These are phyloP conservation scores for Oreochromis aureus DNA, from an alignment of 2,113 vertebrate genomes.

Conservation along the genomic window DNA sequence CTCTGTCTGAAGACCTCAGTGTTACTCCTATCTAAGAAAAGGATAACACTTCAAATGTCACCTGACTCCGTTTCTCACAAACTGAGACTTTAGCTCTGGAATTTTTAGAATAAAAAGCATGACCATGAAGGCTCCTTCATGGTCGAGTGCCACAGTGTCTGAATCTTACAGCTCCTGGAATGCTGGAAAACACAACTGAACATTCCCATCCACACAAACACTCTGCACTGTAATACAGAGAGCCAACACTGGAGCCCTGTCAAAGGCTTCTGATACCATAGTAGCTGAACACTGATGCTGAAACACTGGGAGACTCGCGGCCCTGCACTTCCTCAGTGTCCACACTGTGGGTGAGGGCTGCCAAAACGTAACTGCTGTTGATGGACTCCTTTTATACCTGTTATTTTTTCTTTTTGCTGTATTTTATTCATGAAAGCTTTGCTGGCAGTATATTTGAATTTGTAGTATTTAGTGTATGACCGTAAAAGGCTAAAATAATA, in stretches of 20 bases:
- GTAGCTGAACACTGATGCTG: conserved; percentile 36
- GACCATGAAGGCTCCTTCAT: neutral
- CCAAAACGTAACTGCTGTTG: neutral
- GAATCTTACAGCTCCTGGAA: conserved; percentile 10
- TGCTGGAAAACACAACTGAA: conserved; percentile 34
- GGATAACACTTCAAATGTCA: neutral
- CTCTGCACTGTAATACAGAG: conserved; percentile 20
- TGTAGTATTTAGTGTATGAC: neutral
- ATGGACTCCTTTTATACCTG: neutral
- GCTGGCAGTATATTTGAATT: neutral
- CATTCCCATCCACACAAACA: neutral
- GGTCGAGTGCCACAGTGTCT: neutral
- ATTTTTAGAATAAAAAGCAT: neutral
- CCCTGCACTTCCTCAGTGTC: neutral
- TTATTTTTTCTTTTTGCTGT: neutral
- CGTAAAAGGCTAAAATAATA: neutral
- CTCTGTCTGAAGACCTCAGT: conserved; percentile 83
- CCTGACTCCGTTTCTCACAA: neutral
- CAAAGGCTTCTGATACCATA: neutral
- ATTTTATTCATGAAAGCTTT: neutral
- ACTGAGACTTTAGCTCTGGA: neutral
- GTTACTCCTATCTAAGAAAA: conserved; percentile 76
- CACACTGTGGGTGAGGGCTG: neutral
- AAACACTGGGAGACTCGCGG: neutral
- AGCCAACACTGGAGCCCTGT: neutral